Percentiles rank a stretch among this genome's conserved stretches.
These are phyloP conservation scores for Malthinus seriepunctatus DNA, from an alignment of 2,888 invertebrate genomes.

Conservation along the genomic window DNA sequence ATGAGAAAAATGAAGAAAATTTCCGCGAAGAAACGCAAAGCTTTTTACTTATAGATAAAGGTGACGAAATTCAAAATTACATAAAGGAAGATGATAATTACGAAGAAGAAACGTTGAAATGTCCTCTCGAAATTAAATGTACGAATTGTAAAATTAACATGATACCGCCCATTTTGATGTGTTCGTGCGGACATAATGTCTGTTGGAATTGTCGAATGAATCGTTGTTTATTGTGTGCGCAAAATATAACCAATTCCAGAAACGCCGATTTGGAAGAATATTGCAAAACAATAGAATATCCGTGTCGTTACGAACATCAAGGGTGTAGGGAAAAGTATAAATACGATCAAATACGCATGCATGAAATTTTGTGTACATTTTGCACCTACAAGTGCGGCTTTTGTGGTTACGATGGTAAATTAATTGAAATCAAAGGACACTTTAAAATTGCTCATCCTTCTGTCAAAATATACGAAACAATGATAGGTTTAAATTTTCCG, in stretches of 20 bases:
- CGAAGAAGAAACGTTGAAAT: not conserved
- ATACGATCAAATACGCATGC: slow-evolving; percentile 19
- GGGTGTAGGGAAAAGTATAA: slow-evolving; percentile 15
- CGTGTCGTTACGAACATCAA: slow-evolving; percentile 20
- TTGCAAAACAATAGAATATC: slow-evolving; percentile 20
- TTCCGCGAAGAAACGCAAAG: not conserved
- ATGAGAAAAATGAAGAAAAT: not conserved
- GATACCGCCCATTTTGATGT: slow-evolving; percentile 27
- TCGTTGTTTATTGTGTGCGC: slow-evolving; percentile 10
- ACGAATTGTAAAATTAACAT: slow-evolving; percentile 19
- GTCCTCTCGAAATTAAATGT: slow-evolving; percentile 4
- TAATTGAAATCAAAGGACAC: slow-evolving; percentile 19
- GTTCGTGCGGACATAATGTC: slow-evolving; percentile 18
- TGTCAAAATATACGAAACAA: slow-evolving; percentile 16
- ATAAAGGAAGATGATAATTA: not conserved
- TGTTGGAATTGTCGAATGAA: slow-evolving; percentile 15
- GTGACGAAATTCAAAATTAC: not conserved
- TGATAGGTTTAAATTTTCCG: slow-evolving; percentile 20
- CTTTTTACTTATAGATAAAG: not conserved
- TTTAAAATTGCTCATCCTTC: slow-evolving; percentile 26
- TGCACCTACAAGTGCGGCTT: slow-evolving; percentile 20
- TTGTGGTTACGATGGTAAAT: slow-evolving; percentile 18
- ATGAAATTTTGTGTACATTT: slow-evolving; percentile 23
- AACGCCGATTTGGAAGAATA: slow-evolving; percentile 20
- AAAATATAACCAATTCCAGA: slow-evolving; percentile 18